A percentile compares a stretch with the other conserved stretches of the same genome.
phyloP scores from a whole-genome alignment of 2,113 vertebrate genomes.

The Neodon shergylaensis region DNA sequence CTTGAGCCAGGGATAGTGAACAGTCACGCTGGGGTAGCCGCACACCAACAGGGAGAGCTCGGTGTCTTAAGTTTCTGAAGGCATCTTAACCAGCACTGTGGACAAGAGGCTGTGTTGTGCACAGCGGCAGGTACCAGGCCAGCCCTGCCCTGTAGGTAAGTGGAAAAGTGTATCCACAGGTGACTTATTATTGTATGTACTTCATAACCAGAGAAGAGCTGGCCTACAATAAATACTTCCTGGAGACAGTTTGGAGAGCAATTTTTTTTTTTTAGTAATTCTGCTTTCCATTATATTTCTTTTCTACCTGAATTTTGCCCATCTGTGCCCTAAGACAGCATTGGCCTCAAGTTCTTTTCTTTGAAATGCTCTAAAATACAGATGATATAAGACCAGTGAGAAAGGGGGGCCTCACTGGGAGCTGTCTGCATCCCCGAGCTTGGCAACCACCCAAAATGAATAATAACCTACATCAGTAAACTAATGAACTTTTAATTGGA shows the following conservation, averaged over 20 bases:
- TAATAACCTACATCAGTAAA: slow-evolving; percentile 49
- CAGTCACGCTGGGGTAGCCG: neutral
- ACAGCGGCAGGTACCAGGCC: neutral
- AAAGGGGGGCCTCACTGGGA: neutral
- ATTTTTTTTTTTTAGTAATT: neutral
- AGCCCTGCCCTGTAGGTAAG: neutral
- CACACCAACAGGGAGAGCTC: neutral
- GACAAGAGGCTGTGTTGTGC: neutral
- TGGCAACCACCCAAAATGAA: slow-evolving; percentile 13
- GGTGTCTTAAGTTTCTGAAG: neutral
- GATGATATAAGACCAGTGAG: neutral
- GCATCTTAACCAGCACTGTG: neutral
- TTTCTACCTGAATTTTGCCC: neutral
- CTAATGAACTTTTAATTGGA: neutral
- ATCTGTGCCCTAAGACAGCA: neutral
- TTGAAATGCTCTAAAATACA: neutral
- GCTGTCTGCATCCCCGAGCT: neutral
- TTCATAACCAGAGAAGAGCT: neutral
- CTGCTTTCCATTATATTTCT: neutral
- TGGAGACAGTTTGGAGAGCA: neutral
- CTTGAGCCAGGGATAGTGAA: neutral
- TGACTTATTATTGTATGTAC: fast-evolving
- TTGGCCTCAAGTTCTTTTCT: neutral
- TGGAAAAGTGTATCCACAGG: neutral
- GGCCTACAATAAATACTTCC: neutral